Evolutionary conservation across 2,797 vertebrate species (phyloP).

Genomic region (Galagoides demidoff): DNA sequence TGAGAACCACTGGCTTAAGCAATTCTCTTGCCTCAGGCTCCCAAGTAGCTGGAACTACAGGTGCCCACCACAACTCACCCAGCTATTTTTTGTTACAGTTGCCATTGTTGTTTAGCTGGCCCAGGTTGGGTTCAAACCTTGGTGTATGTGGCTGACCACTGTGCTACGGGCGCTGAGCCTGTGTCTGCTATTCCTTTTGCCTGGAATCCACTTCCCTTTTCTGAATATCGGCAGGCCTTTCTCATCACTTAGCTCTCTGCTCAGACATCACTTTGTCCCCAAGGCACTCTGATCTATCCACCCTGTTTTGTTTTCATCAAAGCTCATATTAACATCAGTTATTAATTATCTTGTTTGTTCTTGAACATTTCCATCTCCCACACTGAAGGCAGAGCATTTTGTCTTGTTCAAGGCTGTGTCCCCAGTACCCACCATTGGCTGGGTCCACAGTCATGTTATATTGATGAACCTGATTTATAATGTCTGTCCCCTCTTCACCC

Average conservation of each 20-base stretch:
- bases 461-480: neutral
- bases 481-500: neutral
- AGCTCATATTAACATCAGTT: neutral
- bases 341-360: conserved; percentile 32
- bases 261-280: neutral
- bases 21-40: too few relatives aligned
- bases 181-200: neutral
- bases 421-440: neutral
- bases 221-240: neutral
- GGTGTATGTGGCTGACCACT: too few relatives aligned
- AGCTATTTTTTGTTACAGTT: too few relatives aligned
- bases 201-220: neutral
- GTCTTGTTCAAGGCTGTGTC: neutral
- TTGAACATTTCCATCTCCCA: neutral
- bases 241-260: neutral
- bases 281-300: neutral
- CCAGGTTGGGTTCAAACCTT: too few relatives aligned
- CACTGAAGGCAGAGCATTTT: neutral
- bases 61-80: too few relatives aligned
- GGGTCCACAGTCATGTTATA: neutral
- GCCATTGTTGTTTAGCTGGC: too few relatives aligned
- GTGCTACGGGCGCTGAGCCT: too few relatives aligned
- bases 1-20: too few relatives aligned
- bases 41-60: too few relatives aligned
- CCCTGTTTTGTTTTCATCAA: neutral